These are phyloP conservation scores for Vicugna pacos DNA, from an alignment of 2,113 vertebrate genomes.

Conservation along the genomic window DNA sequence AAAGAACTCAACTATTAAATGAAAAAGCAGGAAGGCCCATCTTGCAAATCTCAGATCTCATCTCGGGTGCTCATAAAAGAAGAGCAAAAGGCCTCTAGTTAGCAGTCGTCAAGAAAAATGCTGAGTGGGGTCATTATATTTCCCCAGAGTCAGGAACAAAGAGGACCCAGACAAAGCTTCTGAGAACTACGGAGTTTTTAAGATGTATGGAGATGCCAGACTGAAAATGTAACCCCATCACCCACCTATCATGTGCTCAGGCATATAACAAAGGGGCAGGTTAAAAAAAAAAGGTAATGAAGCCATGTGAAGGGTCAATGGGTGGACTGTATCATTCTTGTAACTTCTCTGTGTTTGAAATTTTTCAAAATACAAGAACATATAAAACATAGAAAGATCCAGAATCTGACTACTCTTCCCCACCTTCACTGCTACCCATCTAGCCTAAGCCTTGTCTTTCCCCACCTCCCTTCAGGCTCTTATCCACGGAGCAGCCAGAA, in stretches of 20 bases:
- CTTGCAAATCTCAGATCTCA: not conserved
- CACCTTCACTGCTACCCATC: not conserved
- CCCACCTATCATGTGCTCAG: not conserved
- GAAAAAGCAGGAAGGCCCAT: not conserved
- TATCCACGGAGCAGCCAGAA: not conserved
- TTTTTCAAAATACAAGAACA: not conserved
- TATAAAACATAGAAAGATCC: not conserved
- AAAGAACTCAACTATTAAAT: not conserved
- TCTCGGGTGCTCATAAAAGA: not conserved
- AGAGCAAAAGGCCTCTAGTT: conserved; percentile 2
- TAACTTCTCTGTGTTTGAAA: not conserved
- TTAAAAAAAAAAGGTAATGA: not conserved
- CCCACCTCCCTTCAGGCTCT: not conserved
- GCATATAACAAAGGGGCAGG: not conserved
- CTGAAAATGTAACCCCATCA: conserved; percentile 13
- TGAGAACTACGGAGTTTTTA: not conserved
- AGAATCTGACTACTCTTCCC: not conserved
- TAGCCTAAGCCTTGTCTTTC: not conserved
- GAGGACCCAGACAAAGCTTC: not conserved
- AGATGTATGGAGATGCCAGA: not conserved
- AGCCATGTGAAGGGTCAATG: not conserved
- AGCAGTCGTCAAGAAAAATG: conserved; percentile 16
- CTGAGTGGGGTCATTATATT: not conserved
- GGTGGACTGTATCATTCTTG: not conserved
- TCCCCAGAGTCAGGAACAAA: conserved; percentile 46